Evolutionary conservation across 2,888 invertebrate genomes (phyloP).

Genomic region (Ceraclea dissimilis): DNA sequence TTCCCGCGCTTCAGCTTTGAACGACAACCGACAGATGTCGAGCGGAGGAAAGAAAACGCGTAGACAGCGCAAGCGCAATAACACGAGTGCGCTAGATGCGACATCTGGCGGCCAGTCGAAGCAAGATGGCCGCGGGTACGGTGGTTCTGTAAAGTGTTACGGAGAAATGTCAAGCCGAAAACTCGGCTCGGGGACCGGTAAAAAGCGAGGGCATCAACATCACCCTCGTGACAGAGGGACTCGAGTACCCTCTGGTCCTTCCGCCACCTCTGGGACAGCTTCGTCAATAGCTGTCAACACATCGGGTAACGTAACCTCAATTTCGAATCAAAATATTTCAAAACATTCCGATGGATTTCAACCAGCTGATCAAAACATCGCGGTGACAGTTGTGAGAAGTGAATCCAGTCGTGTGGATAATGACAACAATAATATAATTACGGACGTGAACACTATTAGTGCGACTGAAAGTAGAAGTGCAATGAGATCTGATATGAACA

Average conservation of each 20-base stretch:
- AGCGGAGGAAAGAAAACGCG: slow-evolving; percentile 11
- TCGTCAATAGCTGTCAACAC: slow-evolving; percentile 29
- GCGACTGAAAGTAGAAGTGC: slow-evolving; percentile 16
- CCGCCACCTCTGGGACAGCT: slow-evolving; percentile 18
- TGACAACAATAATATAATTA: slow-evolving; percentile 25
- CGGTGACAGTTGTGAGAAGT: slow-evolving; percentile 18
- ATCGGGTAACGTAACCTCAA: slow-evolving; percentile 43
- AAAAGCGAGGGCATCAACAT: slow-evolving; percentile 68
- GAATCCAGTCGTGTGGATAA: slow-evolving; percentile 13
- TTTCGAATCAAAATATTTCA: slow-evolving; percentile 29
- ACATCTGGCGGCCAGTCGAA: slow-evolving; percentile 33
- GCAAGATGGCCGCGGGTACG: slow-evolving; percentile 56
- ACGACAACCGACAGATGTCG: slow-evolving; percentile 21
- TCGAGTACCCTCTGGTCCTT: slow-evolving; percentile 37
- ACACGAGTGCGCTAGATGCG: slow-evolving; percentile 39
- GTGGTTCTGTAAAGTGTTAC: slow-evolving; percentile 33
- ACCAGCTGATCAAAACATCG: slow-evolving; percentile 22
- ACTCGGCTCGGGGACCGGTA: slow-evolving; percentile 39
- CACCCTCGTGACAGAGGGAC: slow-evolving; percentile 62
- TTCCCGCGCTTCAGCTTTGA: slow-evolving; percentile 15
- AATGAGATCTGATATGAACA: slow-evolving; percentile 33
- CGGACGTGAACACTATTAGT: slow-evolving; percentile 7
- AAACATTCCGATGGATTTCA: slow-evolving; percentile 22
- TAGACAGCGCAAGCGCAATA: slow-evolving; percentile 31
- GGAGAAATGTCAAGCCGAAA: slow-evolving; percentile 51